Conservation (phyloP, 1,140 invertebrate genomes). For the Aphelenchoides fujianensis region DNA sequence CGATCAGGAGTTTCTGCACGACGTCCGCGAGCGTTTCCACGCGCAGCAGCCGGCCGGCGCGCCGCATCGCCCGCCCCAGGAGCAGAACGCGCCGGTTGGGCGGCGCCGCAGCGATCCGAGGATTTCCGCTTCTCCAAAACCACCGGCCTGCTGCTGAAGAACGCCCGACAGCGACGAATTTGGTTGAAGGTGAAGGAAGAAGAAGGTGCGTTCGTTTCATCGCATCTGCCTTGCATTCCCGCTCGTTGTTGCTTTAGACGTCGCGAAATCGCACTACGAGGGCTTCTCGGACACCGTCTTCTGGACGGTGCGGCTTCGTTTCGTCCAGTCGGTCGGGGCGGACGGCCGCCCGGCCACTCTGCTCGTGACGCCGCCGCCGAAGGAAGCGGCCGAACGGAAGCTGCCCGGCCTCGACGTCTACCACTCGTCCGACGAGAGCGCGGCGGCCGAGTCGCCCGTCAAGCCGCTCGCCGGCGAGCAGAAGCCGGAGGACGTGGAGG, state of each 20-base stretch:
- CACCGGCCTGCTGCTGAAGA: not conserved
- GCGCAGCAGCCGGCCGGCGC: too few relatives aligned
- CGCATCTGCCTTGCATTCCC: too few relatives aligned
- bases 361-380: not conserved
- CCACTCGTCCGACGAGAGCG: not conserved
- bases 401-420: not conserved
- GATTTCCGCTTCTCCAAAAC: conserved; percentile 7
- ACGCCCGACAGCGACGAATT: not conserved
- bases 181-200: conserved; percentile 21
- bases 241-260: conserved; percentile 19
- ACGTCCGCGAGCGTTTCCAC: too few relatives aligned
- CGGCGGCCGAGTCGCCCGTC: not conserved
- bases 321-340: conserved; percentile 20
- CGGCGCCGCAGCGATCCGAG: too few relatives aligned
- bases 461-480: not conserved
- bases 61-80: too few relatives aligned
- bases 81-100: too few relatives aligned
- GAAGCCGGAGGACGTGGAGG: not conserved
- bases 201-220: conserved; percentile 13
- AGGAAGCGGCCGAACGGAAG: too few relatives aligned
- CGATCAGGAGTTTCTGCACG: conserved; percentile 8
- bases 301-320: conserved; percentile 34
- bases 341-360: not conserved
- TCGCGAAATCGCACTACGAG: conserved; percentile 31
- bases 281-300: conserved; percentile 38